A percentile compares a stretch with the other conserved stretches of the same genome.
phyloP scores from a whole-genome alignment of 2,113 vertebrate species.

The Aspidoscelis tigris region DNA sequence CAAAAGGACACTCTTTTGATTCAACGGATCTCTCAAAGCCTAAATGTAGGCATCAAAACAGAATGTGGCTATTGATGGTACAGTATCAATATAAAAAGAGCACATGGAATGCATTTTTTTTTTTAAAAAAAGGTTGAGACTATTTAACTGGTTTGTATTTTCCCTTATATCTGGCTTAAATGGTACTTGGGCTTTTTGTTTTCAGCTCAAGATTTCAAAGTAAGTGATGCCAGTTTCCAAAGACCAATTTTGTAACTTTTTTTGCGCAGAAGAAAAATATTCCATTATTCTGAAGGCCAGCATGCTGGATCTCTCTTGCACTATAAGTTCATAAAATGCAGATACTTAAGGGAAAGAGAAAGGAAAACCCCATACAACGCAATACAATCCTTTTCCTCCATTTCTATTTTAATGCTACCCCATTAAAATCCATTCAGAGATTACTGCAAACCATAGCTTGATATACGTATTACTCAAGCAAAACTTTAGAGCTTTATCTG shows the following conservation, averaged over 20 bases:
- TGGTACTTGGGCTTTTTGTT: conserved; percentile 36
- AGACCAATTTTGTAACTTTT: conserved; percentile 45
- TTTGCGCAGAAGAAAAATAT: conserved; percentile 26
- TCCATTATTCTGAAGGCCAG: conserved; percentile 28
- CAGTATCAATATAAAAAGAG: conserved; percentile 14
- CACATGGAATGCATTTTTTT: conserved; percentile 14
- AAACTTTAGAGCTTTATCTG: not conserved
- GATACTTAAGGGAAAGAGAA: conserved; percentile 43
- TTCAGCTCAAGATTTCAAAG: conserved; percentile 32
- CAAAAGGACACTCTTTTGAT: conserved; percentile 33
- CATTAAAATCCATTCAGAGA: conserved; percentile 40
- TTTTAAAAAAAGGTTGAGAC: conserved; percentile 39
- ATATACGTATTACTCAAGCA: not conserved
- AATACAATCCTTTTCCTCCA: conserved; percentile 34
- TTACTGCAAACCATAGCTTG: not conserved
- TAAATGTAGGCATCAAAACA: not conserved
- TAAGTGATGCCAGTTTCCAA: conserved; percentile 43
- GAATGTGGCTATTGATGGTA: not conserved
- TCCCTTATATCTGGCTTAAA: conserved; percentile 30
- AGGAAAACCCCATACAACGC: conserved; percentile 50
- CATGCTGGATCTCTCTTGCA: conserved; percentile 42
- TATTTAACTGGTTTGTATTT: conserved; percentile 17
- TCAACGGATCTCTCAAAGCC: not conserved
- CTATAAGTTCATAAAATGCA: conserved; percentile 57
- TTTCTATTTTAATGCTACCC: conserved; percentile 35